phyloP scores from a whole-genome alignment of 2,888 invertebrate genomes.

The Eilema sororculum region DNA sequence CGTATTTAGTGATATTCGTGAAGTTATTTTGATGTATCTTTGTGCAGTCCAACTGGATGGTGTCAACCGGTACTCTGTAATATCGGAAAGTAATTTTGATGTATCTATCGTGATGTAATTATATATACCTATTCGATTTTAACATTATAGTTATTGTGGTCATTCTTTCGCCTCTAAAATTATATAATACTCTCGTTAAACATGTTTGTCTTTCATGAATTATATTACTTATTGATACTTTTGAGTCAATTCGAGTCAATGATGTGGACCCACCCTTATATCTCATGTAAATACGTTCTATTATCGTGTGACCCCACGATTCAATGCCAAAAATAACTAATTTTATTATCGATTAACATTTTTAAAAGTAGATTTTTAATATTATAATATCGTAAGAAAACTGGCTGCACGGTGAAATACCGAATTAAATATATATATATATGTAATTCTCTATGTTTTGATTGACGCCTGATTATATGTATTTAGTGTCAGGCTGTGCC shows the following conservation, averaged over 20 bases:
- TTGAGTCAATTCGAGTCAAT: slow-evolving; percentile 52
- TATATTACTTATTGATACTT: slow-evolving; percentile 36
- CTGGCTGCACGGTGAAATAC: slow-evolving; percentile 81
- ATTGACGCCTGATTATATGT: slow-evolving; percentile 50
- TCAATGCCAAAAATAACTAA: slow-evolving; percentile 74
- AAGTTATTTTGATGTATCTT: neutral
- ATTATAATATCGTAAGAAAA: slow-evolving; percentile 58
- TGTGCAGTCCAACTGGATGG: neutral
- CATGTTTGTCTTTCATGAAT: slow-evolving; percentile 32
- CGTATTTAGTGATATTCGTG: neutral
- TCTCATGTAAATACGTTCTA: slow-evolving; percentile 65
- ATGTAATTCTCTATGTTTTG: slow-evolving; percentile 43
- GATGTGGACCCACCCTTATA: slow-evolving; percentile 61
- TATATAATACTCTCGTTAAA: neutral
- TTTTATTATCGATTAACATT: slow-evolving; percentile 64
- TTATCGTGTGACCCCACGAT: slow-evolving; percentile 62
- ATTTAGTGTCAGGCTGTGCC: slow-evolving; percentile 70
- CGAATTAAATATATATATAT: slow-evolving; percentile 60
- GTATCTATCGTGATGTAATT: neutral
- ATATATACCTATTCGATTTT: neutral
- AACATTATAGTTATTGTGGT: slow-evolving; percentile 1
- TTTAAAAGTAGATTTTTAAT: slow-evolving; percentile 61
- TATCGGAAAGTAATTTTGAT: neutral
- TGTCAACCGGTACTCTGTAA: neutral
- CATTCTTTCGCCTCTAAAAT: neutral